These are phyloP conservation scores for Metacarcinus magister DNA, from an alignment of 2,888 invertebrate genomes.

Conservation along the genomic window DNA sequence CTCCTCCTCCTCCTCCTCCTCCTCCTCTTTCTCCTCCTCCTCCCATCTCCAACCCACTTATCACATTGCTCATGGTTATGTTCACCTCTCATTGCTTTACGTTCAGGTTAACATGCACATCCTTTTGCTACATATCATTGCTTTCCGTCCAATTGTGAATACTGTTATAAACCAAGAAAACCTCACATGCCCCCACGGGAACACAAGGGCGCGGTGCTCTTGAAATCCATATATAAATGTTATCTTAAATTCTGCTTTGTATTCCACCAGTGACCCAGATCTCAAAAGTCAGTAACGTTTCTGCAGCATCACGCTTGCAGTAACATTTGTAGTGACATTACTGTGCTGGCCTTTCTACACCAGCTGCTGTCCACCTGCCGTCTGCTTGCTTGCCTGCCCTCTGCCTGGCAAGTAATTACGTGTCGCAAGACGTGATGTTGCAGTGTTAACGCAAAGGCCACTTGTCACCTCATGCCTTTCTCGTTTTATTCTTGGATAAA, in stretches of 20 bases:
- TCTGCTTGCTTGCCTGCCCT: background rate
- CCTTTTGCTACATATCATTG: background rate
- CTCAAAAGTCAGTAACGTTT: background rate
- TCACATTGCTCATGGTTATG: background rate
- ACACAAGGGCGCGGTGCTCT: background rate
- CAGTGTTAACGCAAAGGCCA: background rate
- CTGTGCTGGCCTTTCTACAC: background rate
- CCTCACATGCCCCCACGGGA: background rate
- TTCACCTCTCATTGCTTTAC: background rate
- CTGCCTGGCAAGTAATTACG: background rate
- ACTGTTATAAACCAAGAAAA: background rate
- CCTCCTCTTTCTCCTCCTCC: background rate
- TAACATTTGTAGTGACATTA: background rate
- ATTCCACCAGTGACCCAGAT: background rate
- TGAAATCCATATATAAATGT: background rate
- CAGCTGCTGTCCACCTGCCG: background rate
- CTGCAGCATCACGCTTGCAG: conserved; percentile 8
- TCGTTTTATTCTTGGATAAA: background rate
- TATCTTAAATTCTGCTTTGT: background rate
- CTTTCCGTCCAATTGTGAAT: background rate
- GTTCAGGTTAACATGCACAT: background rate
- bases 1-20: background rate
- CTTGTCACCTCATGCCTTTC: background rate
- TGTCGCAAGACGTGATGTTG: background rate
- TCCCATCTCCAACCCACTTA: background rate